Evolutionary conservation across 2,888 invertebrate species (phyloP).

Genomic region (Habroteleia sp.): DNA sequence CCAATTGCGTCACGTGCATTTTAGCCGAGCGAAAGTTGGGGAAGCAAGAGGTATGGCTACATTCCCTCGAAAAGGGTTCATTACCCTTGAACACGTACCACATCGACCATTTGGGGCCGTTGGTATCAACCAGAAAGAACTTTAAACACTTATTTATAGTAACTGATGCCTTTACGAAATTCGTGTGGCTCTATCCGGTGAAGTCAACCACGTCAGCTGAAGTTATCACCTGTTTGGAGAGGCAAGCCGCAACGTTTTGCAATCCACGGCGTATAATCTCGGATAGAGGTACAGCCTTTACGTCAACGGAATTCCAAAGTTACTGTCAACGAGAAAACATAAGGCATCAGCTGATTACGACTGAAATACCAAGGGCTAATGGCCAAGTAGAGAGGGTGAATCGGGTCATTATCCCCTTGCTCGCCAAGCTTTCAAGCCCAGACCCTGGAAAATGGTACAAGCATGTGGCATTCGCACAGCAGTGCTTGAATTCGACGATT

Average conservation of each 20-base stretch:
- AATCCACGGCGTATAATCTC: conserved; percentile 5
- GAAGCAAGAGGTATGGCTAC: neutral
- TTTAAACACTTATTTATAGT: neutral
- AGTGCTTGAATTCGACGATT: neutral
- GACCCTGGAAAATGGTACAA: conserved; percentile 1
- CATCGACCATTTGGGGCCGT: neutral
- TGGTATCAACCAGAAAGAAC: neutral
- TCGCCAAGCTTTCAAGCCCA: neutral
- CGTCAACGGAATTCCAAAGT: neutral
- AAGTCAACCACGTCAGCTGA: neutral
- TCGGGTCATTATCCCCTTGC: neutral
- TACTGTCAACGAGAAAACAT: neutral
- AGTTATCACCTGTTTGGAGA: neutral
- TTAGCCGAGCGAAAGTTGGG: neutral
- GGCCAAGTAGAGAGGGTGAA: conserved; percentile 3
- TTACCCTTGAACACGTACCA: neutral
- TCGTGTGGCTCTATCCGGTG: conserved; percentile 2
- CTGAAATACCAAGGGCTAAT: conserved; percentile 1
- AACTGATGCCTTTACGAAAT: no score
- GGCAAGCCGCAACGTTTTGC: neutral
- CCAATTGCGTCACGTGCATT: neutral
- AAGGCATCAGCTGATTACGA: neutral
- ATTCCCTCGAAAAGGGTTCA: neutral
- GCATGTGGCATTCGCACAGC: neutral
- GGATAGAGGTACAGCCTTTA: conserved; percentile 4